A percentile compares a stretch with the other conserved stretches of the same genome.
phyloP scores from a whole-genome alignment of 2,113 vertebrate genomes.

The Eudyptes chrysolophus region DNA sequence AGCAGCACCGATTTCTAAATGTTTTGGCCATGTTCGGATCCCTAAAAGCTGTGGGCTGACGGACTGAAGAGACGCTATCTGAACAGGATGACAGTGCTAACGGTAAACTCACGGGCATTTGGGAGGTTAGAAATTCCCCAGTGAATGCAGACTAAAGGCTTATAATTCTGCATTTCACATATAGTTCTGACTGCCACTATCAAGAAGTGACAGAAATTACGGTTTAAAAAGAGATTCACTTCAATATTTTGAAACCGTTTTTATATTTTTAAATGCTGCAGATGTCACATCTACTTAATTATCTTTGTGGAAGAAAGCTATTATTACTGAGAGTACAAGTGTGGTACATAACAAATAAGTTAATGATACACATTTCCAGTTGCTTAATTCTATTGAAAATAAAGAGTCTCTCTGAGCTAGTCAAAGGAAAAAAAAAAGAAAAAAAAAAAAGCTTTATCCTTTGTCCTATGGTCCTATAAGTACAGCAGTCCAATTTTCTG shows the following conservation, averaged over 20 bases:
- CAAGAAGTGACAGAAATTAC: not conserved
- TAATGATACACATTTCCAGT: not conserved
- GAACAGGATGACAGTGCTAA: not conserved
- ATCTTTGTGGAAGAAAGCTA: not conserved
- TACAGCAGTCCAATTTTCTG: not conserved
- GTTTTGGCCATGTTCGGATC: not conserved
- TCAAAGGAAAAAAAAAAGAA: not conserved
- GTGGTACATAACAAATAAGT: not conserved
- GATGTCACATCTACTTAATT: not conserved
- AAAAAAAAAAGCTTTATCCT: not conserved
- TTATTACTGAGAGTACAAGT: not conserved
- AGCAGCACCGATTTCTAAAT: not conserved
- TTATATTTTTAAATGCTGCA: not conserved
- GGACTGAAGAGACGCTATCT: not conserved
- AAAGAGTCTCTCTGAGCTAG: not conserved
- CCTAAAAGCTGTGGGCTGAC: not conserved
- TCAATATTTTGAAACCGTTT: not conserved
- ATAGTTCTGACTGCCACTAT: accelerated
- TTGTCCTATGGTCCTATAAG: not conserved
- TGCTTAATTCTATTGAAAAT: not conserved
- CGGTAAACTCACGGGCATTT: not conserved
- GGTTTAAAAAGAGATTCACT: not conserved
- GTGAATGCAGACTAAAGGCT: not conserved
- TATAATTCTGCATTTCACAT: not conserved
- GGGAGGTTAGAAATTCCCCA: not conserved